Conservation (phyloP, 1,140 invertebrate species). For the Papilio polytes region DNA sequence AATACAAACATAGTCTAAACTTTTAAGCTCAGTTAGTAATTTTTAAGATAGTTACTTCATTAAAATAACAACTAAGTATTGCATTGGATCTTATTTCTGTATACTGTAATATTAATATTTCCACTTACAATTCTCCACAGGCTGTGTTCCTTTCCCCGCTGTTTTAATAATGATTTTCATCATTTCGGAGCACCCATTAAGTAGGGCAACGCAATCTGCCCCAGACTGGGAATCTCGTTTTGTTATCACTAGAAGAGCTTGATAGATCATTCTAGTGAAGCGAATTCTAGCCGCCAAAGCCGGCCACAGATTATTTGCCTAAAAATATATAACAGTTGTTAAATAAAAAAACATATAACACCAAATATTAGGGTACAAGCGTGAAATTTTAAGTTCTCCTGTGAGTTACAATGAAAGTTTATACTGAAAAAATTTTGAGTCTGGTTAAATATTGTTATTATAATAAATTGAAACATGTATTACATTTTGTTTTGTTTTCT, state of each 20-base stretch:
- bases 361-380: not conserved
- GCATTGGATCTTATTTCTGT: too few species aligned
- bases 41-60: too few species aligned
- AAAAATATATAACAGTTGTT: conserved; percentile 37
- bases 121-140: conserved; percentile 87
- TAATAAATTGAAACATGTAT: too few species aligned
- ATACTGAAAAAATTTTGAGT: too few species aligned
- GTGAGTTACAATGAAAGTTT: too few species aligned
- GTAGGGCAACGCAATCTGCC: conserved; percentile 81
- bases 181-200: conserved; percentile 89
- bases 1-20: too few species aligned
- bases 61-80: too few species aligned
- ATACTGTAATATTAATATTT: not conserved
- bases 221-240: conserved; percentile 79
- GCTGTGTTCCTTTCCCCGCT: conserved; percentile 89
- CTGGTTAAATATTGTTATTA: too few species aligned
- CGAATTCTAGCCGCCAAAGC: conserved; percentile 92
- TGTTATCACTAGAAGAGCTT: conserved; percentile 89
- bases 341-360: not conserved
- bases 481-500: too few species aligned
- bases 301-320: conserved; percentile 79
- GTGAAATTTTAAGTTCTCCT: too few species aligned
- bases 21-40: too few species aligned
- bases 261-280: conserved; percentile 94
- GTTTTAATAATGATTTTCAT: conserved; percentile 92